Conservation (phyloP, 2,888 invertebrate genomes). For the Euzetes globulus region DNA sequence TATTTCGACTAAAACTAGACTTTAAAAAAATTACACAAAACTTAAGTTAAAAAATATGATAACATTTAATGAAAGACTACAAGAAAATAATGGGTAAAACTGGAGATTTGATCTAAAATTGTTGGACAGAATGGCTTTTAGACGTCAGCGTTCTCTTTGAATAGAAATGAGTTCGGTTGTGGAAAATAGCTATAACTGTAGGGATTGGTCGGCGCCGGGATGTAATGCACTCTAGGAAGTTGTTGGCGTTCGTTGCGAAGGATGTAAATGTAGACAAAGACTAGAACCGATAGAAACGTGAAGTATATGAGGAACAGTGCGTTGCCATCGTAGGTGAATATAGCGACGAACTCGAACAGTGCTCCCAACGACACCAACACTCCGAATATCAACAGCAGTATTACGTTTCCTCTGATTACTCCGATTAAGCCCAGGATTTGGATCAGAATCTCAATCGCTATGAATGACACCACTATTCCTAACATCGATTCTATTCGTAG, state of each 20-base stretch:
- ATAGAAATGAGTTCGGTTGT: background rate
- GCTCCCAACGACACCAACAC: background rate
- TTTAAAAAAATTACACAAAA: no score
- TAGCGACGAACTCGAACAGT: constrained; percentile 1
- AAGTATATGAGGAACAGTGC: background rate
- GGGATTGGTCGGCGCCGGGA: constrained; percentile 16
- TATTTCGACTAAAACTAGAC: no score
- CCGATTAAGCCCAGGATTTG: constrained; percentile 8
- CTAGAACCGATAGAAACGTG: constrained; percentile 13
- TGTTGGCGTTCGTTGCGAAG: background rate
- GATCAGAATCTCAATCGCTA: background rate
- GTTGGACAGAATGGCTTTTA: background rate
- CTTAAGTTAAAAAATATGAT: no score
- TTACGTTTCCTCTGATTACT: background rate
- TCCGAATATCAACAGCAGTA: background rate
- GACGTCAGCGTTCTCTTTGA: background rate
- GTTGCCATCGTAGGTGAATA: constrained; percentile 13
- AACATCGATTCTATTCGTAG: background rate
- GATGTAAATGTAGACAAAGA: constrained; percentile 15
- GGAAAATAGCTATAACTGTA: constrained; percentile 16
- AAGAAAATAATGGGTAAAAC: background rate
- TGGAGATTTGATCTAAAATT: background rate
- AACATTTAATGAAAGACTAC: background rate
- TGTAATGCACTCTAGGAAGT: constrained; percentile 1
- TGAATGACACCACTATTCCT: background rate